Evolutionary conservation across 2,888 invertebrate species (phyloP), one percentile per base, ranked within the genome.

Genomic region (Margaritifera margaritifera): DNA sequence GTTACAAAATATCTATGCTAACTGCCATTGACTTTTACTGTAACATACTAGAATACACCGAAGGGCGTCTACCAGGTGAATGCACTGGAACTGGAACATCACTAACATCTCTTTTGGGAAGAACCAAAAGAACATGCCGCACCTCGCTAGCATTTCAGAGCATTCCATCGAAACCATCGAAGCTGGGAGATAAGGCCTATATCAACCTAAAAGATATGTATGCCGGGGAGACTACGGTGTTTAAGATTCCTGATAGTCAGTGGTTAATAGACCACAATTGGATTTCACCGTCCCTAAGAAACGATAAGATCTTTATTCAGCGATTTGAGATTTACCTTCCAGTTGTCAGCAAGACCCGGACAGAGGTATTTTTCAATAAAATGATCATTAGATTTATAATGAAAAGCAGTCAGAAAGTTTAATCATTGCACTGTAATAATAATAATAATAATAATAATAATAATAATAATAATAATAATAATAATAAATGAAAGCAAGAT

Each of bases 261-360:
- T 58, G 58, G 58, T 24, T 58, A 31, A 31, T 58, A 4, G 58
- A 58, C 22, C 25, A 25, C 4, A 31, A 31, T 11, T 58, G 58
- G 58, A 58, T 58, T 6, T 22, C 58, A 11, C 18, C 19, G 24
- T 25, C 25, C 24, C 24, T 11, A 19, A 58, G 24, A 24, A 19
- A 58, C 58, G 5, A 6, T 8, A 25, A 25, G 58, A 6, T 58
- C 58, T 58, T 24, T 58, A 31, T 58, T 58, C 58, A 58, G 19
- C 58, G 58, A 22, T 58, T 58, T 20, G 58, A 58, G 24, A 19
- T 58, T n/a, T 58, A 58, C 20, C 15, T 58, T 11, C 58, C 58
- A 6, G 25, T 58, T 31, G 31, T 19, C 6, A 58, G 58, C 24
- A 6, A 25, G 24, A 22, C 25, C n/a, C 27, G 31, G 20, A 58